Base-by-base conservation (phyloP, 2,888 invertebrate species). In the Hipparchia semele region DNA sequence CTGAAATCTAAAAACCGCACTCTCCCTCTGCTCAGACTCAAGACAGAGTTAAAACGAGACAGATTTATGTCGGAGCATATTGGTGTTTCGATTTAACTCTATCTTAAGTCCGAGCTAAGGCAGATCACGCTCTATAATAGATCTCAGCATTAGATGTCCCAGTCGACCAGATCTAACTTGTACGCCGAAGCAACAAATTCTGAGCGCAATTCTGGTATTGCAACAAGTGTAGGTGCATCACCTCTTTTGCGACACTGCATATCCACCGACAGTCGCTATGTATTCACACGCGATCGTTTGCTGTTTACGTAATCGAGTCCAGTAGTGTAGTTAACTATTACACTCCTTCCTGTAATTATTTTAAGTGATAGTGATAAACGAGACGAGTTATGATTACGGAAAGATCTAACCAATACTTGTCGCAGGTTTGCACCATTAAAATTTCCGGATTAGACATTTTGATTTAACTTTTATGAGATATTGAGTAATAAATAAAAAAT, bases 341-440 rank as follows among this genome's bases (percentile, higher is more conserved):
- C 65, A 51, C 53, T 65, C 65, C 53, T 65, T 65, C 65, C 65
- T 51, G 65, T 10, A 51, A 65, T 65, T 65, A 65, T 49, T 51
- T 13, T 33, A 23, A 46, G 62, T 62, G 13, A 13, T 7, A 13
- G 62, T 49, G 13, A 46, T 49, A 62, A 62, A 46, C 46, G 62
- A 62, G 10, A 39, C 59, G 39, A 12, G 39, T 23, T 33, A 39
- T 60, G 59, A 8, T 58, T 23, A 39, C 59, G 59, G 59, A 60
- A 60, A 23, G 53, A 9, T 10, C 12, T 10, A 10, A 60, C 58
- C 59, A 33, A 33, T 12, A 60, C 10, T 39, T 59, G 1, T 60
- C 5, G 59, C 59, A 33, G 39, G 39, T 60, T 39, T 23, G 49
- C 7, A 7, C 6, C 9, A 12, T 12, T 54, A 4, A 33, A 12